Conservation (phyloP, 1,140 invertebrate species). For the Lasaia peninsularis region DNA sequence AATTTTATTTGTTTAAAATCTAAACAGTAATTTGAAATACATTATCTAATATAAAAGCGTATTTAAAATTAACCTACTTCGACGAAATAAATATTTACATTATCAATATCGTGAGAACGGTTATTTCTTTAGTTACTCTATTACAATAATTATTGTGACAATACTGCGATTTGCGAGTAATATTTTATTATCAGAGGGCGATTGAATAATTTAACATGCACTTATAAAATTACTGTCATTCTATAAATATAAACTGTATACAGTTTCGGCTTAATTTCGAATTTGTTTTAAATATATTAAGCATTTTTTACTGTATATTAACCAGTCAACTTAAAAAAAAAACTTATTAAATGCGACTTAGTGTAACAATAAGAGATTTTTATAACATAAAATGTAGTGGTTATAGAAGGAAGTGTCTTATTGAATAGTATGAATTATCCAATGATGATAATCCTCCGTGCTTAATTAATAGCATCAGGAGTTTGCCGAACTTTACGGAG, state of each 20-base stretch:
- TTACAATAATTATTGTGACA: not conserved
- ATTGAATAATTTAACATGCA: not conserved
- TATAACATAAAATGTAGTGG: no score
- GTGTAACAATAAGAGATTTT: no score
- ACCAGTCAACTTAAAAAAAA: no score
- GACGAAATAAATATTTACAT: slow-evolving; percentile 56
- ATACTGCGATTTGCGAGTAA: not conserved
- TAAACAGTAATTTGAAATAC: slow-evolving; percentile 46
- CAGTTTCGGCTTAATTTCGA: no score
- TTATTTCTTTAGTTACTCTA: not conserved
- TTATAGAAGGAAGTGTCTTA: no score
- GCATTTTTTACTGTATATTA: no score
- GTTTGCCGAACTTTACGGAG: no score
- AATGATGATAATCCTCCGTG: no score
- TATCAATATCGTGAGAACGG: slow-evolving; percentile 26
- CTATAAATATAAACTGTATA: not conserved
- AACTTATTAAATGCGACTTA: no score
- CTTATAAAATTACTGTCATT: not conserved
- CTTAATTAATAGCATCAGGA: no score
- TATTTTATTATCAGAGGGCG: not conserved
- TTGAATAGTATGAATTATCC: no score
- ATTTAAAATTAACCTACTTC: slow-evolving; percentile 46
- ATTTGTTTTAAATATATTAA: no score
- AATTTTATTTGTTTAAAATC: slow-evolving; percentile 43
- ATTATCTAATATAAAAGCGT: slow-evolving; percentile 57